Conservation (phyloP, 2,888 invertebrate species). For the Pyralis farinalis region DNA sequence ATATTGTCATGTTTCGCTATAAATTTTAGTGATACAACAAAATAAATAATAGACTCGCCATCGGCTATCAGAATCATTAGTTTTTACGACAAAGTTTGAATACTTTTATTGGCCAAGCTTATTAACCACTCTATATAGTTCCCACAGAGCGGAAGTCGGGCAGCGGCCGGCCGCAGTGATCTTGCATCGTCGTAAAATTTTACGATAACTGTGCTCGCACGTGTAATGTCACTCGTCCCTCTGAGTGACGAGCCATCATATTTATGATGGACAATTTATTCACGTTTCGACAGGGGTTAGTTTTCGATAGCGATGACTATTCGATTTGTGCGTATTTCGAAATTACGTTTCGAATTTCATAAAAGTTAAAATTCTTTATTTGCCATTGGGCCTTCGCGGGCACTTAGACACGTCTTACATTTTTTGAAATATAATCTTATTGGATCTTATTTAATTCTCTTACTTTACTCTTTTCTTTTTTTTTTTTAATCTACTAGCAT, state of each 20-base stretch:
- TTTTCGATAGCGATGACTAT: neutral
- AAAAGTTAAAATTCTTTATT: too few relatives aligned
- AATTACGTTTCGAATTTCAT: too few relatives aligned
- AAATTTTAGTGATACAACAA: too few relatives aligned
- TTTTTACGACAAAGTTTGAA: neutral
- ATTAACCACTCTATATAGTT: neutral
- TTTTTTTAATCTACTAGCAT: too few relatives aligned
- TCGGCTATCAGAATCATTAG: neutral
- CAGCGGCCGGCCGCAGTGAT: constrained; percentile 36
- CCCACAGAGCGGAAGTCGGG: constrained; percentile 37
- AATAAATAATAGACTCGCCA: neutral
- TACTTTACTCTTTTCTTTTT: too few relatives aligned
- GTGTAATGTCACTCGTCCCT: constrained; percentile 45
- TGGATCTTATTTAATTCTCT: too few relatives aligned
- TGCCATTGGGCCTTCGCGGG: too few relatives aligned
- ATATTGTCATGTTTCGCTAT: too few relatives aligned
- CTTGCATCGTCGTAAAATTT: constrained; percentile 67
- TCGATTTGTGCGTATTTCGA: too few relatives aligned
- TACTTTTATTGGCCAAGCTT: neutral
- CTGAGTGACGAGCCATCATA: constrained; percentile 53
- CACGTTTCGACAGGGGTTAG: neutral
- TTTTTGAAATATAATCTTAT: too few relatives aligned
- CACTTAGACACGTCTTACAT: too few relatives aligned
- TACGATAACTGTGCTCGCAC: constrained; percentile 66
- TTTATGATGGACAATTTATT: constrained; percentile 39